Evolutionary conservation across 2,797 vertebrate species (phyloP), one percentile per base, ranked within the genome.

Genomic region (Arctocebus calabarensis): DNA sequence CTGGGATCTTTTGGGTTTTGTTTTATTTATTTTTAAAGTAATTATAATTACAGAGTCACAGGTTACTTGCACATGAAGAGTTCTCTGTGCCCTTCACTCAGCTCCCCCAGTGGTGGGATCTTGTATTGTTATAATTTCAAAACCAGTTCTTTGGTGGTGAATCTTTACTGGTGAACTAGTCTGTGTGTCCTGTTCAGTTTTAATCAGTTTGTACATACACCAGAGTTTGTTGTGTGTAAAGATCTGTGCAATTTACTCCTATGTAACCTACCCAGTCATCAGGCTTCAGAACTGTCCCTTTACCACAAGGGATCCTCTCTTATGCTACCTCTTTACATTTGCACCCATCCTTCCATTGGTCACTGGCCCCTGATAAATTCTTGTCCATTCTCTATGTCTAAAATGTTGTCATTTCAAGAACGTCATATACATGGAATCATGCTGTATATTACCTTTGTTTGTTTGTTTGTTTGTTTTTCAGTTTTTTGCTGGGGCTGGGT

Each of bases 331-430:
- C 29, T 52, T 34, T 73, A 40, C 22, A 66, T 23, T 14, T 48
- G 13, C 1, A 37, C 32, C 37, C 8, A 0, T 64, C 23, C n/a
- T 23, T 75, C 13, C 19, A 2, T 22, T 57, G 12, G 1, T n/a
- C 27, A 5, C 25, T 77, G 64, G 23, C 34, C 32, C 25, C 55
- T 71, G 16, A 45, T 34, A 66, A 75, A 40, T 70, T 7, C 66
- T 77, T 77, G 11, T 66, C 13, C 8, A 4, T n/a, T 93, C n/a
- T 90, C 59, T 6, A 2, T 66, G 57, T 75, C 7, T 43, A 16
- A 73, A 68, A 84, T 86, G 71, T 90, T 68, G 40, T 87, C 74
- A 84, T 83, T 84, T 92, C 17, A 34, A 84, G 55, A 70, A 52
- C 70, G 20, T 29, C 45, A 45, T 27, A 4, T 52, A 73, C 92